phyloP scores from a whole-genome alignment of 2,113 vertebrate genomes.

The Cranoglanis bouderius region DNA sequence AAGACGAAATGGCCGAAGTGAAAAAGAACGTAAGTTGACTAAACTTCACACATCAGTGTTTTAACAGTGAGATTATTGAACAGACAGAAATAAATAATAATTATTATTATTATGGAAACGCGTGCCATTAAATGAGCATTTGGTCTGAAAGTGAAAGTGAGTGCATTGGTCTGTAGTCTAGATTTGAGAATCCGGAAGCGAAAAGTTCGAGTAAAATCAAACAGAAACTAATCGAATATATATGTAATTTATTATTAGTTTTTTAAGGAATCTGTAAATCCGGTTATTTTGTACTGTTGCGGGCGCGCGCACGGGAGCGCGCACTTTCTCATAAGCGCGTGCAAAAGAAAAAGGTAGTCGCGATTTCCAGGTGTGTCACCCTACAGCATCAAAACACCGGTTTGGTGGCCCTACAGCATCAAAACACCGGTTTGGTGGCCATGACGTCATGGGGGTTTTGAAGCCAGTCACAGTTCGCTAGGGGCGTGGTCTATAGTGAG shows the following conservation, averaged over 20 bases:
- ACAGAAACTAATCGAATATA: neutral
- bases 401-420: neutral
- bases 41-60: neutral
- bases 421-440: neutral
- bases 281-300: neutral
- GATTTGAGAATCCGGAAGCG: neutral
- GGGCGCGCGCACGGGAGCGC: neutral
- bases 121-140: neutral
- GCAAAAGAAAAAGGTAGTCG: neutral
- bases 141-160: neutral
- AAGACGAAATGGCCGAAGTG: slow-evolving; percentile 19
- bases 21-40: neutral
- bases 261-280: neutral
- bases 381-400: neutral
- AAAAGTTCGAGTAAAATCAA: neutral
- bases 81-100: neutral
- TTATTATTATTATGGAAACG: neutral
- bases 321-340: neutral
- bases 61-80: neutral
- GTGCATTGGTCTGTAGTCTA: neutral
- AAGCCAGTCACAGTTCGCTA: neutral
- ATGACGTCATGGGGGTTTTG: neutral
- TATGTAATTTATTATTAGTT: no score
- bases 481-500: neutral
- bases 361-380: neutral